These are phyloP conservation scores for Ostrea edulis DNA, from an alignment of 1,140 invertebrate genomes.

Conservation along the genomic window DNA sequence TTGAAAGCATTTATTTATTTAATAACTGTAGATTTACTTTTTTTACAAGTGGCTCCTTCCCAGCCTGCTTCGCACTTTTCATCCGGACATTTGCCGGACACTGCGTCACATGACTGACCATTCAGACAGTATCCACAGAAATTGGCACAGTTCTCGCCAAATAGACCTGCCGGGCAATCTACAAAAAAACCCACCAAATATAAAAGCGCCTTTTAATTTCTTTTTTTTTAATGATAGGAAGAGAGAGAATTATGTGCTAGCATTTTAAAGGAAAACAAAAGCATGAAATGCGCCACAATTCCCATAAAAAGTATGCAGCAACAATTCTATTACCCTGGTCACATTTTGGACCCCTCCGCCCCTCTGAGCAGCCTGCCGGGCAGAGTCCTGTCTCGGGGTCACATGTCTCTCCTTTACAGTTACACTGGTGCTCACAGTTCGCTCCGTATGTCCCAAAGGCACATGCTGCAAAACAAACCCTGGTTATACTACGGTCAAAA, in stretches of 20 bases:
- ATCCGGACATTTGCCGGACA: conserved; percentile 58
- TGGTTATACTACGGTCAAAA: neutral
- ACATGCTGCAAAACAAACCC: conserved; percentile 58
- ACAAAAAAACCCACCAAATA: neutral
- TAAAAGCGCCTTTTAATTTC: neutral
- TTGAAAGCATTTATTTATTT: neutral
- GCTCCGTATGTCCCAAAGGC: conserved; percentile 65
- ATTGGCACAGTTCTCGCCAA: conserved; percentile 64
- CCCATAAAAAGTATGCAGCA: too few relatives aligned
- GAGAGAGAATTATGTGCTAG: too few relatives aligned
- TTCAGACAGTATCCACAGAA: conserved; percentile 64
- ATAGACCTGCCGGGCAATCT: neutral
- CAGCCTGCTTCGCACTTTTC: conserved; percentile 62
- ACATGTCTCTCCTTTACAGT: conserved; percentile 60
- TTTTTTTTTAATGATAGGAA: too few relatives aligned
- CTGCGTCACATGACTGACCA: conserved; percentile 58
- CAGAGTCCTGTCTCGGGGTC: conserved; percentile 58
- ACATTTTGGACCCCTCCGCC: conserved; percentile 61
- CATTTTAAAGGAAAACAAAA: too few relatives aligned
- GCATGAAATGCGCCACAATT: too few relatives aligned
- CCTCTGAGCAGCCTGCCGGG: conserved; percentile 50
- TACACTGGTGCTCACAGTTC: conserved; percentile 60
- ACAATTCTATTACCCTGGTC: conserved; percentile 52
- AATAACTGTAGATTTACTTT: conserved; percentile 52
- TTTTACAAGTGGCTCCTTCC: conserved; percentile 60